A percentile compares a stretch with the other conserved stretches of the same genome.
These are phyloP conservation scores for Drosophila busckii DNA, from an alignment of 1,140 invertebrate genomes.

Conservation along the genomic window DNA sequence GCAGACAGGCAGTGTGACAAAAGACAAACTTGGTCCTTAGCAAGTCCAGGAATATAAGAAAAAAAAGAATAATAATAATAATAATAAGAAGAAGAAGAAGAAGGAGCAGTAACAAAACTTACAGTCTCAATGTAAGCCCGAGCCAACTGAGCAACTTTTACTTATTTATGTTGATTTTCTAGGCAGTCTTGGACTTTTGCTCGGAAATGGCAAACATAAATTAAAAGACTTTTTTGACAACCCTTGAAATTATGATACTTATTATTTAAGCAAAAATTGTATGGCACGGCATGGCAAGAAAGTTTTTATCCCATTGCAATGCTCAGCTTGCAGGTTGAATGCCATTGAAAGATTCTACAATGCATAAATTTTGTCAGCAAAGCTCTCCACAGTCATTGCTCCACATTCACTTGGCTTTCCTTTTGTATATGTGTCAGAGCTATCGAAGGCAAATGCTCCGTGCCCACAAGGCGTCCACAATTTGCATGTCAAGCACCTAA, in stretches of 20 bases:
- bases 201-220: slow-evolving; percentile 74
- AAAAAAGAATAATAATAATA: slow-evolving; percentile 10
- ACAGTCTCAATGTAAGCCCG: slow-evolving; percentile 5
- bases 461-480: no score
- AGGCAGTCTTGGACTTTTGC: slow-evolving; percentile 45
- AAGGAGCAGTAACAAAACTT: slow-evolving; percentile 3
- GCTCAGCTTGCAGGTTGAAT: slow-evolving; percentile 38
- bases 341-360: slow-evolving; percentile 38
- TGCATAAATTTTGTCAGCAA: slow-evolving; percentile 50
- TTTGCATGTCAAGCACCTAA: slow-evolving; percentile 73
- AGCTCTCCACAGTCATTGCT: slow-evolving; percentile 15
- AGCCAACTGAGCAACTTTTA: slow-evolving; percentile 47
- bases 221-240: slow-evolving; percentile 76
- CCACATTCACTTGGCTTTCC: neutral
- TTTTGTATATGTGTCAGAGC: no score
- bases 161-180: slow-evolving; percentile 75
- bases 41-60: slow-evolving; percentile 9
- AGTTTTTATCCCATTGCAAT: slow-evolving; percentile 7
- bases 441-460: no score
- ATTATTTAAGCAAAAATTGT: slow-evolving; percentile 60
- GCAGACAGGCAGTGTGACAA: slow-evolving; percentile 18
- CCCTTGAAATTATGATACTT: slow-evolving; percentile 76
- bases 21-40: slow-evolving; percentile 68
- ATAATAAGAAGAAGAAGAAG: neutral
- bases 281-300: neutral